Base-by-base conservation (phyloP, 2,797 vertebrate species). In the Danio tinwini region DNA sequence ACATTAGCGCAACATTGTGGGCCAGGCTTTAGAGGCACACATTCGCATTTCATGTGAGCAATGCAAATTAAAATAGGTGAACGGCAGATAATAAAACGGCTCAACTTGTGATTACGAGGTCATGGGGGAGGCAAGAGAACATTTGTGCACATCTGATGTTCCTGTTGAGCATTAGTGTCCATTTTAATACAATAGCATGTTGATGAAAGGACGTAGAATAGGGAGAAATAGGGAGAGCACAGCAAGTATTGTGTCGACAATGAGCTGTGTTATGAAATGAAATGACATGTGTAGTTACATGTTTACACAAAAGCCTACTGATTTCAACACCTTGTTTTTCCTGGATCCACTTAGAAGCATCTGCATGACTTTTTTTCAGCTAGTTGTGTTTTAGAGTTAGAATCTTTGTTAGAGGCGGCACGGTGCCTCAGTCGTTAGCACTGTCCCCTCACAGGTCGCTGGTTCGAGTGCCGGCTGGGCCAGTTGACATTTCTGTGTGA, bases 11-110 rank as follows among this genome's bases (percentile, higher is more conserved):
- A 59, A 40, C 52, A 70, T 71, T 84, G 55, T 11, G 55, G 58
- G 61, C 42, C 52, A 63, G 19, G 72, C 16, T 69, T 63, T 73
- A 29, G 42, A 72, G 11, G 42, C 42, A 79, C 42, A 63, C 52
- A 53, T 40, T 64, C 49, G n/a, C n/a, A 67, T 19, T 4, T 71
- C 37, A 72, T 64, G 40, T 5, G 4, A 79, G 50, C 21, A 16
- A 72, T 42, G 55, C 9, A 53, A 69, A 77, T 80, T 49, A 82
- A 82, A 77, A 81, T 70, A 65, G 63, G 65, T 79, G 44, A 70
- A 85, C 39, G 58, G 78, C 52, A 67, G 62, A 71, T 65, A 76
- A 81, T 81, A 79, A 85, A 83, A 70, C 64, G 64, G 74, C 59
- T 74, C 52, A 71, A 61, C 19, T 67, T 61, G 40, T 21, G 79